These are phyloP conservation scores for Mobula hypostoma DNA, from an alignment of 2,113 vertebrate species.

Conservation along the genomic window DNA sequence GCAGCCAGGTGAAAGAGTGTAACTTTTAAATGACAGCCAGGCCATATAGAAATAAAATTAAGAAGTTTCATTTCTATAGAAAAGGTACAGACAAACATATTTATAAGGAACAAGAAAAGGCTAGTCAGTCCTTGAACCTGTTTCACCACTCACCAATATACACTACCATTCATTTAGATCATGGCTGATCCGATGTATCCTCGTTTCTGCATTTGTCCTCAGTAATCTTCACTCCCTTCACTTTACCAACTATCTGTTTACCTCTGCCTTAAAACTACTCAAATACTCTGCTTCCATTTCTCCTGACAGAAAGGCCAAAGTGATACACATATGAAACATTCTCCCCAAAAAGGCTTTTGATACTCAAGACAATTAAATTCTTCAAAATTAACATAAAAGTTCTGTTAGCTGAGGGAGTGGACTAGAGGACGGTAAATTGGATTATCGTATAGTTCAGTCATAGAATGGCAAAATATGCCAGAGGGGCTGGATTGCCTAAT, in stretches of 20 bases:
- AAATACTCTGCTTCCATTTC: no score
- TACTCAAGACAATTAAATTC: not conserved
- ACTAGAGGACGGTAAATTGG: not conserved
- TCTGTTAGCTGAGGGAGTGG: not conserved
- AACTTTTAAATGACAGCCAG: not conserved
- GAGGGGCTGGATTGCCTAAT: not conserved
- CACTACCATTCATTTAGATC: no score
- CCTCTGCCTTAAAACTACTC: no score
- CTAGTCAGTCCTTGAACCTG: no score
- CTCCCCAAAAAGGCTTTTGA: not conserved
- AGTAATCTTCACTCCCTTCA: no score
- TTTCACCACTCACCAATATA: no score
- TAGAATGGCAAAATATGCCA: not conserved
- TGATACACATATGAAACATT: not conserved
- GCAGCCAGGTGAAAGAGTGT: not conserved
- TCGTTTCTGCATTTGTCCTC: no score
- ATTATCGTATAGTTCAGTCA: not conserved
- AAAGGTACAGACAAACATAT: no score
- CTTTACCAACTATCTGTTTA: no score
- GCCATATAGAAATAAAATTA: not conserved
- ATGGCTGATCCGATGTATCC: no score
- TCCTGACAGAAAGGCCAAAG: no score
- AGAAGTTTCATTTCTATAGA: not conserved
- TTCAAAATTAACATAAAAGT: not conserved
- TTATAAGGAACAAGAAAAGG: no score